phyloP scores from a whole-genome alignment of 2,797 vertebrate genomes.

The Trachops cirrhosus region DNA sequence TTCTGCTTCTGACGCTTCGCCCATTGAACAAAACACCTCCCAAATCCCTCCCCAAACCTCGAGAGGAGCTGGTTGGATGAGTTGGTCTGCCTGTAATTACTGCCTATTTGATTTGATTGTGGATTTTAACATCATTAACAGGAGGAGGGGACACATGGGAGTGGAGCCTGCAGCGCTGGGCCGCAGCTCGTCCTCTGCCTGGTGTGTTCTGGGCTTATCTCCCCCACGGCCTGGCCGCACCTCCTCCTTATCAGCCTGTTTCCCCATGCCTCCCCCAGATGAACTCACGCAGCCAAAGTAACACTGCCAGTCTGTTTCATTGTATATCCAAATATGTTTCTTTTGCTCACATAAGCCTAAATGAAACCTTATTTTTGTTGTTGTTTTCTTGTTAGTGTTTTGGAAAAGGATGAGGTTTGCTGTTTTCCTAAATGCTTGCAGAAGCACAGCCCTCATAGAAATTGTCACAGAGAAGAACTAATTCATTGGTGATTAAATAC shows the following conservation, averaged over 20 bases:
- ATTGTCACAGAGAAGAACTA: background rate
- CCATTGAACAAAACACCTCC: background rate
- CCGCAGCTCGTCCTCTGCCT: background rate
- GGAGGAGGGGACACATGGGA: background rate
- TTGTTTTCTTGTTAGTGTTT: background rate
- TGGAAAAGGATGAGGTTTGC: background rate
- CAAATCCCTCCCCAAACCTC: background rate
- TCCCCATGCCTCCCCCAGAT: background rate
- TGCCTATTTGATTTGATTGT: conserved; percentile 29
- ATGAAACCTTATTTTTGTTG: background rate
- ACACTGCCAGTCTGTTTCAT: background rate
- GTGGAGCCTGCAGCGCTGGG: background rate
- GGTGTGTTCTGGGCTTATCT: background rate
- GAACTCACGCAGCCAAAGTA: too few species aligned
- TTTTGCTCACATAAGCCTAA: background rate
- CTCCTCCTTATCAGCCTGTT: background rate
- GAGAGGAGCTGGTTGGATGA: background rate
- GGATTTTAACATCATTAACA: conserved; percentile 47
- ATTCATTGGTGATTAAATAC: background rate
- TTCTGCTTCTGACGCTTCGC: background rate
- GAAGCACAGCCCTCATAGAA: background rate
- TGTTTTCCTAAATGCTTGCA: background rate
- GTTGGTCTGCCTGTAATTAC: conserved; percentile 18
- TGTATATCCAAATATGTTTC: background rate
- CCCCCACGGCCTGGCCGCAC: background rate